Conservation (phyloP, 2,888 invertebrate genomes). For the Agonopterix alstromeriana region DNA sequence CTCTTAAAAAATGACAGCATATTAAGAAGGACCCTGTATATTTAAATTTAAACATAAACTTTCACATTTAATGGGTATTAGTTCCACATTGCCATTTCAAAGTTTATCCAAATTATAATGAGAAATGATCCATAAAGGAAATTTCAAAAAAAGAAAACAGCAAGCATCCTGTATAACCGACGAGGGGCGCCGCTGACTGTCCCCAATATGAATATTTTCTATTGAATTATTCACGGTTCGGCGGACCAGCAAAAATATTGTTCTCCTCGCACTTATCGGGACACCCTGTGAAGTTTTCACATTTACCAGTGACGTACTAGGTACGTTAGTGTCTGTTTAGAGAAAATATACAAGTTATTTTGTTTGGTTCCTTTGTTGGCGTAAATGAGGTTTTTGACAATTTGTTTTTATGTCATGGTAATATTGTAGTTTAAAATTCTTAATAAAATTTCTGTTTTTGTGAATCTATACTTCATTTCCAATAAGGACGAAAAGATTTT, state of each 20-base stretch:
- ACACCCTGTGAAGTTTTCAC: constrained; percentile 48
- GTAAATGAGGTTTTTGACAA: neutral
- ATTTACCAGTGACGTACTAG: constrained; percentile 14
- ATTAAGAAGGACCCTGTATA: no score
- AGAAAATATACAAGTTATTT: neutral
- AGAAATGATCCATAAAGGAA: no score
- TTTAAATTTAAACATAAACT: no score
- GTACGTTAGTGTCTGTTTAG: neutral
- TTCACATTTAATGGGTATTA: no score
- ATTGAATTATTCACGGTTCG: constrained; percentile 73
- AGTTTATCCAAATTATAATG: no score
- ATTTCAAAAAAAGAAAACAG: neutral
- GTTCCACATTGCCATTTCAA: no score
- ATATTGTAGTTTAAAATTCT: no score
- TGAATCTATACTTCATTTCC: no score
- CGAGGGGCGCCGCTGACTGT: constrained; percentile 42
- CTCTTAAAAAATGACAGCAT: no score
- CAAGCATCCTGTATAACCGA: constrained; percentile 31
- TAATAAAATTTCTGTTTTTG: no score
- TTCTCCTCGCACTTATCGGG: constrained; percentile 56
- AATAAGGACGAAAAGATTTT: no score
- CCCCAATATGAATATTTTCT: constrained; percentile 74
- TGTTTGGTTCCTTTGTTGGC: neutral
- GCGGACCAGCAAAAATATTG: constrained; percentile 71
- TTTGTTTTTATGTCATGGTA: neutral